Conservation (phyloP, 2,113 vertebrate species). For the Lynx canadensis region DNA sequence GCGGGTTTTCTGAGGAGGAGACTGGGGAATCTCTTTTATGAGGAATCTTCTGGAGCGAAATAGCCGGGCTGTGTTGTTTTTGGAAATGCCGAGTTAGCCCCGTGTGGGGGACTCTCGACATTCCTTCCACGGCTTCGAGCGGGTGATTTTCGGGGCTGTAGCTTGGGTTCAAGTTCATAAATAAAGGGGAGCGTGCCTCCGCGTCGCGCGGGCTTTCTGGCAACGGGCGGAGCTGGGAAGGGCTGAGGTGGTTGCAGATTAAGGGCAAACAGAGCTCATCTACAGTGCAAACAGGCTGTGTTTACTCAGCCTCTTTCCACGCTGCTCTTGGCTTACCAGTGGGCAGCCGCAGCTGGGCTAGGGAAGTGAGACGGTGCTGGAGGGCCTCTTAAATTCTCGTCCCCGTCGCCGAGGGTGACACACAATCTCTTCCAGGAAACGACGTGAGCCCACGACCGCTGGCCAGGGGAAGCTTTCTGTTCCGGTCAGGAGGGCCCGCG, state of each 20-base stretch:
- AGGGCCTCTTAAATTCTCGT: slow-evolving; percentile 1
- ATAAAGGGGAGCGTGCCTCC: slow-evolving; percentile 37
- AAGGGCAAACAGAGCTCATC: neutral
- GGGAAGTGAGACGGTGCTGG: neutral
- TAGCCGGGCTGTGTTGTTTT: slow-evolving; percentile 25
- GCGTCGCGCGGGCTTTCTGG: neutral
- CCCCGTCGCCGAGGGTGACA: neutral
- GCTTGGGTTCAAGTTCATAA: slow-evolving; percentile 47
- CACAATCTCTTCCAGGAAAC: slow-evolving; percentile 6
- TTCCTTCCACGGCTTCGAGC: slow-evolving; percentile 55
- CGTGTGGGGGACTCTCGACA: neutral
- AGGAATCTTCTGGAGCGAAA: neutral
- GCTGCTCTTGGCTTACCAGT: neutral
- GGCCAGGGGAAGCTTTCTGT: neutral
- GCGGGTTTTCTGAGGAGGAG: neutral
- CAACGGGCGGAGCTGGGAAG: slow-evolving; percentile 1
- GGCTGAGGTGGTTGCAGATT: neutral
- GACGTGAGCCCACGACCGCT: accelerated
- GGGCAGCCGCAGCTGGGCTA: neutral
- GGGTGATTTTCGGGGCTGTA: slow-evolving; percentile 4
- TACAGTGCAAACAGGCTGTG: accelerated
- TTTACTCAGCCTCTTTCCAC: neutral
- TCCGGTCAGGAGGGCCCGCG: neutral
- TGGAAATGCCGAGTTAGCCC: slow-evolving; percentile 16
- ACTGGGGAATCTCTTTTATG: neutral